These are phyloP conservation scores for Toxonevra muliebris DNA, from an alignment of 2,888 invertebrate genomes.

Conservation along the genomic window DNA sequence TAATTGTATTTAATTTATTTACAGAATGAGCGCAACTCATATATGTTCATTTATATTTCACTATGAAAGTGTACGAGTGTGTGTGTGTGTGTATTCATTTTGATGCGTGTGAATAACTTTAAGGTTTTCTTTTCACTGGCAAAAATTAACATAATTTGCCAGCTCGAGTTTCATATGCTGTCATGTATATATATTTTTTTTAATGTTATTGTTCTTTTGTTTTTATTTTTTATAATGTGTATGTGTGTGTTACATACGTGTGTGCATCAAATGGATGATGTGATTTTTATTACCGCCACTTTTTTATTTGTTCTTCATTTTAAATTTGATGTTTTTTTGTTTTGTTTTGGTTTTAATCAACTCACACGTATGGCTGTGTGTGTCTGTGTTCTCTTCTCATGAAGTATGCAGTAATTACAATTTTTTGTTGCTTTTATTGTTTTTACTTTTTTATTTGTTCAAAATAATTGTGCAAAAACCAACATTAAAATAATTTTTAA, in stretches of 20 bases:
- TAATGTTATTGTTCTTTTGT: background rate
- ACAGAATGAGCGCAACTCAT: slow-evolving; percentile 4
- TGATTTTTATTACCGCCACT: background rate
- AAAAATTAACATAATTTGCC: background rate
- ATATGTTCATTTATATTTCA: background rate
- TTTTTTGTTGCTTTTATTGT: too few relatives aligned
- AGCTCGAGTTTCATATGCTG: background rate
- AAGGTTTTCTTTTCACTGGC: too few relatives aligned
- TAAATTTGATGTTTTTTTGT: background rate
- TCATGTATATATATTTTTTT: background rate
- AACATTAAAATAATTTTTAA: too few relatives aligned
- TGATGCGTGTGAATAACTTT: background rate
- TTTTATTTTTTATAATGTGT: background rate
- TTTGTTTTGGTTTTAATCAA: too few relatives aligned
- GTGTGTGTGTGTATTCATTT: slow-evolving; percentile 3
- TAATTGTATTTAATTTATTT: slow-evolving; percentile 38
- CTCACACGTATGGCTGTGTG: too few relatives aligned
- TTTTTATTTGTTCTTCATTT: background rate
- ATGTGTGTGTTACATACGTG: too few relatives aligned
- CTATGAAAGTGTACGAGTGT: background rate
- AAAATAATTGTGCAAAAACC: too few relatives aligned
- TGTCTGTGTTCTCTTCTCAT: too few relatives aligned
- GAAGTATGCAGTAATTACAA: too few relatives aligned
- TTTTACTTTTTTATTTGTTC: too few relatives aligned
- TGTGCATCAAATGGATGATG: background rate